Evolutionary conservation across 2,113 vertebrate genomes (phyloP), one percentile per base, ranked within the genome.

Genomic region (Gobiocypris rarus): DNA sequence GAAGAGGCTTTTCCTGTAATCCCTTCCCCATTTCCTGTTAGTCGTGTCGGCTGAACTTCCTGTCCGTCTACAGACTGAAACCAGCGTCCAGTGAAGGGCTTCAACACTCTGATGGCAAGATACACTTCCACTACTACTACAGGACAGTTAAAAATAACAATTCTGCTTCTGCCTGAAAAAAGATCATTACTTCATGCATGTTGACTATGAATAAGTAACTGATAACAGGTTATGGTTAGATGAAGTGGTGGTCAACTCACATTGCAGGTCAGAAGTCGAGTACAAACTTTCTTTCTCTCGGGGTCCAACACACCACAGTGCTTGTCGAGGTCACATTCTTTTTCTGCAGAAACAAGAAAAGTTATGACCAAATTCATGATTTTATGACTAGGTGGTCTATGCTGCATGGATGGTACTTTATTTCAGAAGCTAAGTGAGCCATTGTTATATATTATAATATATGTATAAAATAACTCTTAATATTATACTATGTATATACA

Each of bases 191-290:
- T 28, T 26, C 4, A 34, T 2, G 6, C 38, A 34, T 67, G 63
- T 38, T 38, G 10, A 48, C 15, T 52, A 9, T 19, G 14, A n/a
- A 34, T 9, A 22, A 9, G 17, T 19, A 38, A 38, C 5, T 58
- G 10, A n/a, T n/a, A 41, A 38, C 9, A 77, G 24, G 38, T 50
- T 1, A 63, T 71, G 61, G 28, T 43, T 13, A 45, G 14, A 56
- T 54, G 14, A 0, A 28, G 26, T 0, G 4, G 15, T 58, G 67
- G 54, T 26, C 17, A 76, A 75, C 91, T 93, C 95, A 98, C 97
- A 93, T 98, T 98, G 96, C 97, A 98, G 75, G 97, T 97, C 82
- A 98, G 92, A 86, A 97, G 91, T 59, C 97, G 95, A n/a, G 97
- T 97, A 91, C 97, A 97, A 88, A 97, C 95, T 91, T 97, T 97